These are phyloP conservation scores for Campylorhamphus procurvoides DNA, from an alignment of 2,113 vertebrate genomes.

Conservation along the genomic window DNA sequence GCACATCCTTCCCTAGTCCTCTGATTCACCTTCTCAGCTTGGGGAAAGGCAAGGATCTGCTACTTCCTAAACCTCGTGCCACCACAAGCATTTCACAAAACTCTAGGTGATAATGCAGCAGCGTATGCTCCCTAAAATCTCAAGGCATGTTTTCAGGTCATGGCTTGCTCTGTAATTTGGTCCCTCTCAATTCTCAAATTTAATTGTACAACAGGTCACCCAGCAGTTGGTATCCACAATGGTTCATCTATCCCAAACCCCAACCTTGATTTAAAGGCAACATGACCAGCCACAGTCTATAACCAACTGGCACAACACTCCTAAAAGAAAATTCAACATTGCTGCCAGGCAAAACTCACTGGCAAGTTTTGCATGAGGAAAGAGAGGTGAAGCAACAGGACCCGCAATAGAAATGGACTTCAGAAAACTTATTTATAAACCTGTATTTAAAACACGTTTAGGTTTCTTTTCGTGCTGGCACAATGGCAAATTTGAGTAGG, in stretches of 20 bases:
- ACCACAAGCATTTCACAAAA: neutral
- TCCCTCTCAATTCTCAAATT: neutral
- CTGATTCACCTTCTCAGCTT: neutral
- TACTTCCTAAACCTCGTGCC: neutral
- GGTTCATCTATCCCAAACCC: neutral
- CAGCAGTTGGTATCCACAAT: neutral
- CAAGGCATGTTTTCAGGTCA: neutral
- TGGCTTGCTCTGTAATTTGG: neutral
- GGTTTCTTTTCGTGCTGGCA: fast-evolving
- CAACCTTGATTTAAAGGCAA: neutral
- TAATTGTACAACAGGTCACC: neutral
- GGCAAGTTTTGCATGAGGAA: neutral
- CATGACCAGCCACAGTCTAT: fast-evolving
- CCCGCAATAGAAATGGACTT: neutral
- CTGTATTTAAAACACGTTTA: neutral
- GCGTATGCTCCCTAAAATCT: neutral
- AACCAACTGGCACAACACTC: neutral
- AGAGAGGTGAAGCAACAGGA: neutral
- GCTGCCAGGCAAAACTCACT: neutral
- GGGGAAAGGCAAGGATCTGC: neutral
- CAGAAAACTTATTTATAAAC: neutral
- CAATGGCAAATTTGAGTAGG: neutral
- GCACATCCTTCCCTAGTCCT: neutral
- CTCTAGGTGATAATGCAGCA: neutral
- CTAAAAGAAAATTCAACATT: neutral